Conservation (phyloP, 2,797 vertebrate genomes). For the Sebastes variabilis region DNA sequence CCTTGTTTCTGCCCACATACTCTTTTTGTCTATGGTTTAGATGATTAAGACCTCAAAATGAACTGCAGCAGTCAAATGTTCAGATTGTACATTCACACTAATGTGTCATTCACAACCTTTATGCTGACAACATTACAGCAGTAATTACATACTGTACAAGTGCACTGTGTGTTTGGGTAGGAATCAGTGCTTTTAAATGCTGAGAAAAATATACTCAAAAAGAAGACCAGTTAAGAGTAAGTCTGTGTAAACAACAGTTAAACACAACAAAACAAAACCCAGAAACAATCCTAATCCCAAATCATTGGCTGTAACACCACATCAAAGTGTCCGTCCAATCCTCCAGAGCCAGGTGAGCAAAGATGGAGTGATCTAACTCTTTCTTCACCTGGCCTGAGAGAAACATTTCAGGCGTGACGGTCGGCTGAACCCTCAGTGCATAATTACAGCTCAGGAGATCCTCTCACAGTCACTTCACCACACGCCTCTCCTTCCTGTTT, state of each 20-base stretch:
- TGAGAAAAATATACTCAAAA: neutral
- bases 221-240: neutral
- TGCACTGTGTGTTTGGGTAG: neutral
- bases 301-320: neutral
- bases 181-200: neutral
- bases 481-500: slow-evolving; percentile 44
- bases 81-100: neutral
- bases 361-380: neutral
- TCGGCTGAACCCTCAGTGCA: neutral
- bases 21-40: neutral
- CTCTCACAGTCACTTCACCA: neutral
- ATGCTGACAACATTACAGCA: neutral
- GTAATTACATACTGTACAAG: neutral
- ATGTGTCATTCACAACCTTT: neutral
- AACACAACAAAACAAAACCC: neutral
- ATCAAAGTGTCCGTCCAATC: neutral
- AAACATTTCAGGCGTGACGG: neutral
- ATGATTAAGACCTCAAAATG: neutral
- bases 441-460: slow-evolving; percentile 54
- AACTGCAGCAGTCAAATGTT: neutral
- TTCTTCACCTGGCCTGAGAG: slow-evolving; percentile 22
- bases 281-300: neutral
- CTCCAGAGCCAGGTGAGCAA: slow-evolving; percentile 6
- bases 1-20: too few species aligned
- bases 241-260: slow-evolving; percentile 14